Base-by-base conservation (phyloP, 2,888 invertebrate genomes). In the Heliconius cydno region DNA sequence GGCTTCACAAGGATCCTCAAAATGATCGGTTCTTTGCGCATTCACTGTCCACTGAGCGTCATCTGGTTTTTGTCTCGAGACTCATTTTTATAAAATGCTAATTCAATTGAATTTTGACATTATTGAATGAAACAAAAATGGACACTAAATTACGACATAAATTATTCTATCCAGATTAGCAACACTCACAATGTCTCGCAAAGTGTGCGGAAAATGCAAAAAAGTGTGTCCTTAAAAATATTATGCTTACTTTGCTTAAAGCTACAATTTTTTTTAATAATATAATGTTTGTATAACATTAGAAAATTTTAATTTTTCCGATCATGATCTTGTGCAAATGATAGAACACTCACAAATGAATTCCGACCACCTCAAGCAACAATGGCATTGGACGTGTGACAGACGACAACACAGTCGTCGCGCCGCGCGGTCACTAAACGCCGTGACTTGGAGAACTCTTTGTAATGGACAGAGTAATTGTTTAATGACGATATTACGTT, bases 341-440 rank as follows among this genome's bases (percentile, higher is more conserved):
- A 28, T 70, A 25, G 7, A 46, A 70, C 15, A 46, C 25, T 25
- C 25, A 15, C 41, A 70, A 25, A 3, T 19, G 9, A 25, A 15
- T 46, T 46, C 46, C 41, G 41, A 46, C 25, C 25, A 70, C 12
- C 19, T 15, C 41, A 19, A 70, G 70, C 46, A 25, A 68, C 12
- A 38, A 41, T 41, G 3, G 41, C 41, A 25, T 46, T 70, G 52
- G 73, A 75, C 80, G 81, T 78, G 70, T 83, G 84, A 84, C 84
- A 84, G 80, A 80, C 84, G 77, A 76, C 80, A 84, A 84, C 81
- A 82, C 82, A 79, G 77, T 71, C 81, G 83, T 79, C 78, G 72
- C 85, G 83, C 83, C 80, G 79, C 79, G 76, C 81, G 82, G 76
- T 78, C 84, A 84, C 84, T 84, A 85, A 85, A 82, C 82, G 76